Evolutionary conservation across 1,140 invertebrate genomes (phyloP).

Genomic region (roundworm (Caenorhabditis elegans)): WBcel235 BX284604.4:3399001-3399500

Average conservation of each 20-base stretch:
- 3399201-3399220: not conserved
- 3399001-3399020: no score
- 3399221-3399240: not conserved
- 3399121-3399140: constrained; percentile 50
- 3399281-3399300: not conserved
- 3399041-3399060: no score
- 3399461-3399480: not conserved
- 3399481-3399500: not conserved
- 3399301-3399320: not conserved
- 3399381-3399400: not conserved
- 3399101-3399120: constrained; percentile 65
- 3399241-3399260: not conserved
- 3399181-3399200: not conserved
- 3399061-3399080: no score
- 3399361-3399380: not conserved
- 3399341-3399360: not conserved
- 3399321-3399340: not conserved
- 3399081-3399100: constrained; percentile 39
- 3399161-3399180: not conserved
- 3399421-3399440: not conserved
- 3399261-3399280: not conserved
- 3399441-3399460: no score
- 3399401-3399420: not conserved
- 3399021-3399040: no score
- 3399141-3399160: no score